Base-by-base conservation (phyloP, 2,113 vertebrate genomes). In the Xiphophorus couchianus region DNA sequence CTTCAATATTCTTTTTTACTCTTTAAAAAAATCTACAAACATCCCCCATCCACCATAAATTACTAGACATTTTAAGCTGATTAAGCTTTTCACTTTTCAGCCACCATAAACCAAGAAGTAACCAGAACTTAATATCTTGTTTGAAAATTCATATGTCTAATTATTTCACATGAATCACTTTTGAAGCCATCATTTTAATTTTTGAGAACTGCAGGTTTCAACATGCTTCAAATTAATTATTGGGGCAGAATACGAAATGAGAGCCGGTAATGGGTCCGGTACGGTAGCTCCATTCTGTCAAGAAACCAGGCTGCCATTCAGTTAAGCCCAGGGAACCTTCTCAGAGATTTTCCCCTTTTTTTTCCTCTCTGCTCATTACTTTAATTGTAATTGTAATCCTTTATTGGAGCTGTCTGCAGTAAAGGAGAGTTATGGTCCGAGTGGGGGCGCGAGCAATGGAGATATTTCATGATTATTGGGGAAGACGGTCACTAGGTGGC, bases 341-440 rank as follows among this genome's bases (percentile, higher is more conserved):
- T 77, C 81, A 78, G 75, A 87, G 84, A 91, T 91, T 92, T 91
- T 91, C 83, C 84, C 51, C 25, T n/a, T n/a, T 58, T 48, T 58
- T 58, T 58, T 87, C 84, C 88, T 91, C 90, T 94, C 93, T 94
- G 93, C 90, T 95, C 92, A 93, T 95, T 94, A 93, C 93, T 94
- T 94, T 94, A 93, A 95, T 94, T 94, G 92, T 93, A 93, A 95
- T 94, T 94, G 93, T 93, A 92, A 92, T 93, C 92, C 94, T 94
- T 95, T 95, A 95, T 94, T 95, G 91, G 91, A 90, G 92, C 89
- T 89, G 93, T 91, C 93, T 89, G 94, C 93, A 93, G 91, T 94
- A 94, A 95, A 94, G 87, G 89, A 93, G 92, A 94, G 87, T 95
- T 95, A 95, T 93, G 88, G 88, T 89, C 83, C 83, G 85, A 84